Evolutionary conservation across 1,140 invertebrate species (phyloP), one percentile per base, ranked within the genome.

Genomic region (Akabosia matsudoensis): DNA sequence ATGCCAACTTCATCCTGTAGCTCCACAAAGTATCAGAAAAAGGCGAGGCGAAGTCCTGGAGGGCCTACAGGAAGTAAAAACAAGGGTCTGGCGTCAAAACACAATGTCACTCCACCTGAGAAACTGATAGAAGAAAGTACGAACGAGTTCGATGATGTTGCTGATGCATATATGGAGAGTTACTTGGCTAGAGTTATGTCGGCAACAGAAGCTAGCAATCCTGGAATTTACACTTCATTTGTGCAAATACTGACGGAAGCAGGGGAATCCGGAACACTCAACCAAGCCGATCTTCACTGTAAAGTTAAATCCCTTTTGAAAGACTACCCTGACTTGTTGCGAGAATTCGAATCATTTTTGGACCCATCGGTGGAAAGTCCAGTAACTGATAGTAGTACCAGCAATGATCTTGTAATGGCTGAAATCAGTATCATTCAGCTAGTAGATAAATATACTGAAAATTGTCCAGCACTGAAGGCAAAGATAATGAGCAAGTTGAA

Each of bases 251-350:
- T 81, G n/a, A 31, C 33, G 30, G 79, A 81, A n/a, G 61, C 67
- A 31, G 80, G 73, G 14, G 75, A 77, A n/a, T 3, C 54, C 18
- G 34, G 16, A 18, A 34, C 37, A 45, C n/a, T 31, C 0, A 24
- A 56, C n/a, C 74, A 79, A 30, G 52, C 75, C 37, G 74, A 78
- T 26, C 14, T 80, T 4, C 75, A 54, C 22, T n/a, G 3, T 13
- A 74, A 74, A 76, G 78, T 78, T 1, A 70, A 74, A 71, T 64
- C 64, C 2, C 51, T 81, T 18, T 56, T 81, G 0, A 81, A 81
- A 26, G 78, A 79, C 30, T 78, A 74, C 73, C 80, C 80, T 1
- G 78, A 78, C 14, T 30, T 81, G n/a, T 37, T 78, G 1, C 54
- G 71, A 24, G 78, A 81, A 71, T 79, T 81, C 26, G 52, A 28